Conservation (phyloP, 64 coral and sea anemone genomes). For the Acropora tenuis region DNA sequence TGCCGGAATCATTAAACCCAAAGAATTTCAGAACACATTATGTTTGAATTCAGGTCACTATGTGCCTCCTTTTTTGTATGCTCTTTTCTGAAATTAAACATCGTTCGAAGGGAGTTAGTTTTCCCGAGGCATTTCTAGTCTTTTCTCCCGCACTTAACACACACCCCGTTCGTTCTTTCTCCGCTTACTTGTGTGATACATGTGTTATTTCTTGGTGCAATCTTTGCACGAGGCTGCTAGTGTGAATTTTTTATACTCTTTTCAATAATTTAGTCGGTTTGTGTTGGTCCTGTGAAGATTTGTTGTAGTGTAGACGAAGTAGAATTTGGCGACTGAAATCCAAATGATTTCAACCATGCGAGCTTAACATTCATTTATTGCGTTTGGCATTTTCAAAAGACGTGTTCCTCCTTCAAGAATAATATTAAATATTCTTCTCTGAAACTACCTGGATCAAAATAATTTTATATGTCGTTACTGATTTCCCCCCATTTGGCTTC, state of each 20-base stretch:
- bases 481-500: background rate
- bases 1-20: background rate
- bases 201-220: background rate
- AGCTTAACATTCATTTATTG: background rate
- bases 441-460: background rate
- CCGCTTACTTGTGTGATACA: background rate
- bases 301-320: background rate
- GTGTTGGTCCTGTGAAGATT: background rate
- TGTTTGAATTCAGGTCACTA: background rate
- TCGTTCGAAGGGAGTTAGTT: background rate
- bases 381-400: background rate
- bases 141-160: background rate
- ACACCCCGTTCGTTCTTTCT: background rate
- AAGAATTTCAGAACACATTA: background rate
- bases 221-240: background rate
- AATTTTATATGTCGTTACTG: background rate
- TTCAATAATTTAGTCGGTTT: conserved; percentile 37
- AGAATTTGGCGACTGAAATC: background rate
- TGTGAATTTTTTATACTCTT: conserved; percentile 21
- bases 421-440: background rate
- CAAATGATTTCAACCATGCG: background rate
- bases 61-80: background rate
- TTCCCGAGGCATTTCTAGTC: conserved; percentile 5
- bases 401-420: background rate
- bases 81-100: background rate